These are phyloP conservation scores for Pongo pygmaeus DNA, from an alignment of 2,113 vertebrate genomes.

Conservation along the genomic window DNA sequence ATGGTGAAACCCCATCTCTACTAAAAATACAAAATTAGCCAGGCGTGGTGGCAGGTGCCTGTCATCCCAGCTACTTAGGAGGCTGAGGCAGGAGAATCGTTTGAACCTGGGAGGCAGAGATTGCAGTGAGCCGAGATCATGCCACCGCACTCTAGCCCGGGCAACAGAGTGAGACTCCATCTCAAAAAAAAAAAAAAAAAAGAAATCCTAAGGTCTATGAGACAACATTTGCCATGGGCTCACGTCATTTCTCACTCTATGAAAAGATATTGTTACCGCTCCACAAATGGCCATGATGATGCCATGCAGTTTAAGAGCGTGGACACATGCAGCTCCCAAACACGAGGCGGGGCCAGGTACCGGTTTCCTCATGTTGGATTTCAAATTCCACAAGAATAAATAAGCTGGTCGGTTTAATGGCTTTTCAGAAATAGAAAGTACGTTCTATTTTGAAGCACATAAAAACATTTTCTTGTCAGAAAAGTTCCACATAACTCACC, in stretches of 20 bases:
- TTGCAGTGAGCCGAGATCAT: too few relatives aligned
- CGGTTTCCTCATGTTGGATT: neutral
- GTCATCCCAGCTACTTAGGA: too few relatives aligned
- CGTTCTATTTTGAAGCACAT: conserved; percentile 56
- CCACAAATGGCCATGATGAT: rapidly evolving
- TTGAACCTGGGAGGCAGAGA: too few relatives aligned
- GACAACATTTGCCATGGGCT: too few relatives aligned
- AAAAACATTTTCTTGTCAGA: neutral
- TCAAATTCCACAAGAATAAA: conserved; percentile 39
- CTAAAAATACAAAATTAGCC: too few relatives aligned
- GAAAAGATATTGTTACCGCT: neutral
- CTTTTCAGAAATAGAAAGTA: conserved; percentile 57
- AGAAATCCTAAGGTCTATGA: neutral
- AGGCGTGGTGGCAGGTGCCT: too few relatives aligned
- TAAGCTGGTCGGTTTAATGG: neutral
- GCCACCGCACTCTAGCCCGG: too few relatives aligned
- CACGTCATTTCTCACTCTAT: neutral
- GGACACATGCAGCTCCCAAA: neutral
- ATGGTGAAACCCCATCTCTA: too few relatives aligned
- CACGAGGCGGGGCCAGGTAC: neutral
- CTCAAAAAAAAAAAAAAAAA: too few relatives aligned
- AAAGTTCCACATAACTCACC: conserved; percentile 56
- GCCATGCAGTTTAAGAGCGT: rapidly evolving
- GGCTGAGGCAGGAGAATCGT: too few relatives aligned
- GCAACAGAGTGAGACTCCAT: too few relatives aligned